Conservation (phyloP, 2,113 vertebrate species). For the Dipodomys spectabilis region DNA sequence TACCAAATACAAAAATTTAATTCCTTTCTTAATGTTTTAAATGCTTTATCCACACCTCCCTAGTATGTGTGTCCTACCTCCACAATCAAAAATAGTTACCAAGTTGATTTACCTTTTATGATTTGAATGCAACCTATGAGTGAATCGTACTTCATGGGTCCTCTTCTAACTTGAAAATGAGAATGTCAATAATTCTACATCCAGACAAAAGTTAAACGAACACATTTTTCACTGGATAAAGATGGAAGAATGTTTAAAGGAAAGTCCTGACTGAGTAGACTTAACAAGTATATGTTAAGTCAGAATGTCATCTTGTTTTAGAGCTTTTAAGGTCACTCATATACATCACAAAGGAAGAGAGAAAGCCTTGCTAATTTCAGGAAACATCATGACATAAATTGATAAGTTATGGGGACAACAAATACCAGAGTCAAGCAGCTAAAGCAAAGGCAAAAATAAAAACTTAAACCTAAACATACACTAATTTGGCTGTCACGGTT, state of each 20-base stretch:
- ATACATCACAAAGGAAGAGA: slow-evolving; percentile 50
- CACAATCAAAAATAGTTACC: not conserved
- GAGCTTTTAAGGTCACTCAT: slow-evolving; percentile 13
- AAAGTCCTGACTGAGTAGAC: slow-evolving; percentile 60
- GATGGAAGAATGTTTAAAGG: not conserved
- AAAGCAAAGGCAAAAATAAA: slow-evolving; percentile 63
- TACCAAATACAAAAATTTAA: slow-evolving; percentile 36
- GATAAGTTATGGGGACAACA: slow-evolving; percentile 54
- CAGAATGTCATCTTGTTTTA: slow-evolving; percentile 55
- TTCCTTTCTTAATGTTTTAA: not conserved
- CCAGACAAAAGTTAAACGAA: slow-evolving; percentile 46
- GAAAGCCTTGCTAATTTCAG: slow-evolving; percentile 47
- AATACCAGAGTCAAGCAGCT: slow-evolving; percentile 57
- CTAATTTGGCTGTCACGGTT: slow-evolving; percentile 57
- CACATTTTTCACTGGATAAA: slow-evolving; percentile 19
- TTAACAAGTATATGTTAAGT: slow-evolving; percentile 69
- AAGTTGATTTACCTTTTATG: slow-evolving; percentile 3
- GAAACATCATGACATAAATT: slow-evolving; percentile 53
- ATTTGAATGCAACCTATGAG: slow-evolving; percentile 29
- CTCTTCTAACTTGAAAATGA: not conserved
- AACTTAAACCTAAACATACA: slow-evolving; percentile 70
- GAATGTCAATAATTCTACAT: not conserved
- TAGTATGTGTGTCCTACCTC: not conserved
- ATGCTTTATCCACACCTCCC: not conserved
- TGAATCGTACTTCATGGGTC: not conserved